phyloP scores from a whole-genome alignment of 37 sponge, comb jelly and placozoan genomes.

The Beroe forskalii region DNA sequence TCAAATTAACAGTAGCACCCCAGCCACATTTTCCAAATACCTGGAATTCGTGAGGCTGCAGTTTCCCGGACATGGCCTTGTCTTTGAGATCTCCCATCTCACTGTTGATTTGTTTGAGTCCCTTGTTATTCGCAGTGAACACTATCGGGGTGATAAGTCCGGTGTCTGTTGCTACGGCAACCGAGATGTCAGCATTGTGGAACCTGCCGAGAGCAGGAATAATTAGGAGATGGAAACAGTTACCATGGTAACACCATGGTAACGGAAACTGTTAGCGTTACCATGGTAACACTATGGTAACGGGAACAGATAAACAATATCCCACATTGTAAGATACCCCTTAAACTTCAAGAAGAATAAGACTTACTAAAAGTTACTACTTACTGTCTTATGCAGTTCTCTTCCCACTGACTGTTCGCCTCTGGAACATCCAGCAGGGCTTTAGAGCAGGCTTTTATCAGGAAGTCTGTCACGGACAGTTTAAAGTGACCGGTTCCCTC shows the following conservation, averaged over 20 bases:
- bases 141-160: slow-evolving; percentile 98
- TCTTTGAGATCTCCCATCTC: slow-evolving; percentile 76
- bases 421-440: slow-evolving; percentile 82
- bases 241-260: no score
- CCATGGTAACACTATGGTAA: no score
- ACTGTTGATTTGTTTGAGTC: slow-evolving; percentile 76
- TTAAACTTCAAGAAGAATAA: no score
- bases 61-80: slow-evolving; percentile 78
- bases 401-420: slow-evolving; percentile 92
- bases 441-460: slow-evolving; percentile 89
- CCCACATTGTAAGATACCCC: no score
- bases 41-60: slow-evolving; percentile 89
- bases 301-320: no score
- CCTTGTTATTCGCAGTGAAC: slow-evolving; percentile 84
- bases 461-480: slow-evolving; percentile 90
- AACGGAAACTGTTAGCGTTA: no score
- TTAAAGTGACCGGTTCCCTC: slow-evolving; percentile 69
- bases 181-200: slow-evolving; percentile 86
- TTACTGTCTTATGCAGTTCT: slow-evolving; percentile 75
- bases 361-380: no score
- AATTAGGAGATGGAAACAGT: not conserved
- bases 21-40: no score
- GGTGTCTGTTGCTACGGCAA: slow-evolving; percentile 92
- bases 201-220: no score
- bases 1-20: no score